phyloP scores from a whole-genome alignment of 1,140 invertebrate genomes.

The Helicoverpa zea region DNA sequence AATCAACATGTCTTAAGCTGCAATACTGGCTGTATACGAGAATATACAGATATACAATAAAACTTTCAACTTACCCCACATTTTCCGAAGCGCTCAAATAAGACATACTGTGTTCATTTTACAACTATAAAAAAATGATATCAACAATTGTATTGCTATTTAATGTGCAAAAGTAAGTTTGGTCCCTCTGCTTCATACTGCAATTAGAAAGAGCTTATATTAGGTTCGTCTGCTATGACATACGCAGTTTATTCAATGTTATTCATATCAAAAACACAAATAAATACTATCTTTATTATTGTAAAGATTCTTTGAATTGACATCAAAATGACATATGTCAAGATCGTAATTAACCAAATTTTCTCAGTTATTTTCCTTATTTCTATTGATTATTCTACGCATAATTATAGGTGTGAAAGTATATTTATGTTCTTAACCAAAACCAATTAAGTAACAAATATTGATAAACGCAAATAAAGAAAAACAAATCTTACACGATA shows the following conservation, averaged over 20 bases:
- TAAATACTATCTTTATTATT: slow-evolving; percentile 70
- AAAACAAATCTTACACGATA: slow-evolving; percentile 68
- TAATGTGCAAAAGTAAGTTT: slow-evolving; percentile 70
- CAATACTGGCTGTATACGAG: neutral
- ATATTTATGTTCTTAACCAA: slow-evolving; percentile 41
- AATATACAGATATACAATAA: neutral
- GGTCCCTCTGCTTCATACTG: slow-evolving; percentile 83
- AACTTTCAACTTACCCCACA: slow-evolving; percentile 77
- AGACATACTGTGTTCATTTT: slow-evolving; percentile 85
- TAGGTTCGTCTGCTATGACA: neutral
- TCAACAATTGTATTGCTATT: slow-evolving; percentile 70
- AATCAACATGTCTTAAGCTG: neutral
- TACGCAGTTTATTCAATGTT: slow-evolving; percentile 52
- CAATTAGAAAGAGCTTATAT: slow-evolving; percentile 55
- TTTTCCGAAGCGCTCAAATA: slow-evolving; percentile 86
- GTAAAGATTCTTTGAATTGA: slow-evolving; percentile 69
- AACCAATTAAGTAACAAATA: slow-evolving; percentile 40
- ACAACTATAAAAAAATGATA: slow-evolving; percentile 77
- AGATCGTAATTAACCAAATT: slow-evolving; percentile 52
- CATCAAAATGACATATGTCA: slow-evolving; percentile 82
- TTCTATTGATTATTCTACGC: neutral
- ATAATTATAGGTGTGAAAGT: slow-evolving; percentile 11
- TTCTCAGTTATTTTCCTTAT: slow-evolving; percentile 22
- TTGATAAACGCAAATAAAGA: slow-evolving; percentile 56
- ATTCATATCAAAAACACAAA: slow-evolving; percentile 65